phyloP scores from a whole-genome alignment of 2,888 invertebrate species.

The Acronicta psi region DNA sequence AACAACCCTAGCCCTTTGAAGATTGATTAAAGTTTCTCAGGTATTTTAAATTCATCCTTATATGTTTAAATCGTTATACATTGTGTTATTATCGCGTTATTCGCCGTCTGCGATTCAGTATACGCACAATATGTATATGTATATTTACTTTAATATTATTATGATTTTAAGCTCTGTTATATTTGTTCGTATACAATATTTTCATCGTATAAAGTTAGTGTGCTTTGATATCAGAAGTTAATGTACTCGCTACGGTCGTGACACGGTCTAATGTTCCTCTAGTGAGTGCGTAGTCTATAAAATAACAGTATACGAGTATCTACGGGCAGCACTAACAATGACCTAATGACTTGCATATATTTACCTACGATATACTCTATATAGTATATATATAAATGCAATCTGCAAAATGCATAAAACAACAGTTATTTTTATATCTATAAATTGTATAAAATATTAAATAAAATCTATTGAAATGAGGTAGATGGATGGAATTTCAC shows the following conservation, averaged over 20 bases:
- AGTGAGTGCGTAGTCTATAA: constrained; percentile 82
- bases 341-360: constrained; percentile 85
- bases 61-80: constrained; percentile 58
- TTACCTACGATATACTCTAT: constrained; percentile 88
- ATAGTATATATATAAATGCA: constrained; percentile 88
- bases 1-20: constrained; percentile 6
- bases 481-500: constrained; percentile 93
- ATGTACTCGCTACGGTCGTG: constrained; percentile 74
- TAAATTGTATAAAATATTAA: constrained; percentile 90
- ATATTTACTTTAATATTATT: constrained; percentile 75
- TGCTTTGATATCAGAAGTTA: constrained; percentile 72
- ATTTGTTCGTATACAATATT: constrained; percentile 88
- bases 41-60: constrained; percentile 42
- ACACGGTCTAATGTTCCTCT: constrained; percentile 76
- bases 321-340: constrained; percentile 84
- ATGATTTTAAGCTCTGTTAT: constrained; percentile 86
- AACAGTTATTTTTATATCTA: constrained; percentile 88
- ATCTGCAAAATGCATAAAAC: constrained; percentile 89
- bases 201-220: constrained; percentile 75
- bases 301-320: constrained; percentile 66
- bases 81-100: constrained; percentile 51
- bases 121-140: constrained; percentile 70
- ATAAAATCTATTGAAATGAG: constrained; percentile 91
- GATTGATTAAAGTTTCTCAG: constrained; percentile 13
- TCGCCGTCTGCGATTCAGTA: constrained; percentile 63